These are phyloP conservation scores for Athalia cordata DNA, from an alignment of 2,888 invertebrate species.

Conservation along the genomic window DNA sequence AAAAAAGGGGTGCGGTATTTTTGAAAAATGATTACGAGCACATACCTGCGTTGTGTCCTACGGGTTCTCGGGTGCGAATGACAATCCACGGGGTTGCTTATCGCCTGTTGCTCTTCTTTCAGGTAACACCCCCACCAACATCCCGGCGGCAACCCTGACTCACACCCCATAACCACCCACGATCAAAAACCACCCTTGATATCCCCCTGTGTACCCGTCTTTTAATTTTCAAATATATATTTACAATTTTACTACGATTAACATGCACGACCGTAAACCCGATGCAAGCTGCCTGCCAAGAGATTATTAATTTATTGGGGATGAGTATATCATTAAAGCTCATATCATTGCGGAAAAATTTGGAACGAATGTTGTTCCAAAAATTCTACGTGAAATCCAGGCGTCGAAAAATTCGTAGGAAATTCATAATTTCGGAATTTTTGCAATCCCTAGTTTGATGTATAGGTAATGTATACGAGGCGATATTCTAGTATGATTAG, in stretches of 20 bases:
- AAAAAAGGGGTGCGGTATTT: too few relatives aligned
- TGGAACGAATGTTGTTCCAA: too few relatives aligned
- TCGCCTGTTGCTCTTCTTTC: conserved; percentile 53
- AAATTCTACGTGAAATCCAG: too few relatives aligned
- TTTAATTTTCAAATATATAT: conserved; percentile 42
- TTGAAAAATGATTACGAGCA: neutral
- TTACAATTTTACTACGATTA: conserved; percentile 29
- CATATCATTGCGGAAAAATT: too few relatives aligned
- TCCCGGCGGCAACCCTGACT: conserved; percentile 27
- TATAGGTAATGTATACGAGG: neutral
- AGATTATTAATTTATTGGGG: too few relatives aligned
- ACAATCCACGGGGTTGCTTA: conserved; percentile 52
- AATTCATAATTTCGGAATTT: too few relatives aligned
- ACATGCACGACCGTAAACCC: neutral
- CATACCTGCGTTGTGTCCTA: conserved; percentile 45
- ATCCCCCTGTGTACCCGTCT: neutral
- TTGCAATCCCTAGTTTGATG: neutral
- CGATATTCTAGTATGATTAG: conserved; percentile 6
- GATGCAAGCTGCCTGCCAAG: neutral
- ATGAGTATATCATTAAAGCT: too few relatives aligned
- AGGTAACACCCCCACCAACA: conserved; percentile 55
- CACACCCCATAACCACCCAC: conserved; percentile 48
- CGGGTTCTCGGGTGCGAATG: conserved; percentile 58
- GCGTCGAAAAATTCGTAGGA: too few relatives aligned
- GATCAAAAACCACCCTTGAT: conserved; percentile 25